Evolutionary conservation across 2,797 vertebrate genomes (phyloP).

Genomic region (Alca torda): DNA sequence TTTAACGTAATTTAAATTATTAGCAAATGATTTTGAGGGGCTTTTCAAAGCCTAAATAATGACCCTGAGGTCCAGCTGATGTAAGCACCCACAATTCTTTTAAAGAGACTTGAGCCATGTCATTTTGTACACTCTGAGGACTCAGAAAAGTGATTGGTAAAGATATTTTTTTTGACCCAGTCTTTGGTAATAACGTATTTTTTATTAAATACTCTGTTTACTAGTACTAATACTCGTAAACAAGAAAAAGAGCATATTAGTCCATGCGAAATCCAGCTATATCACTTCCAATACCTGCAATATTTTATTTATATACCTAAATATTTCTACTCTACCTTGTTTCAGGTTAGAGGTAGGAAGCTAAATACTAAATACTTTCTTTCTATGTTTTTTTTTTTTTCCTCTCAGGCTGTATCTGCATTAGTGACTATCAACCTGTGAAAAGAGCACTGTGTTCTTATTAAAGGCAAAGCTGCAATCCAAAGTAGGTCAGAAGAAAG

Average conservation of each 20-base stretch:
- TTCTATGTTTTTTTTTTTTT: not conserved
- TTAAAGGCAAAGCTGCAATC: constrained; percentile 19
- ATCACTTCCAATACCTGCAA: not conserved
- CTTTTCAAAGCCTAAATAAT: not conserved
- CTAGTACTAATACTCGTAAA: not conserved
- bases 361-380: not conserved
- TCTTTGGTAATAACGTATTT: not conserved
- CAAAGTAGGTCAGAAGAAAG: constrained; percentile 56
- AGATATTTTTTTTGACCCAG: not conserved
- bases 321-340: not conserved
- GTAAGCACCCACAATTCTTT: not conserved
- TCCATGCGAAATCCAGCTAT: not conserved
- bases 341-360: not conserved
- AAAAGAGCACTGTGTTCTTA: constrained; percentile 22
- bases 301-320: not conserved
- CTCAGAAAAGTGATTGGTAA: not conserved
- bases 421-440: not conserved
- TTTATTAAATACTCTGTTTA: not conserved
- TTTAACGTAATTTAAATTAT: not conserved
- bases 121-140: fast-evolving
- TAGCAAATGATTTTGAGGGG: not conserved
- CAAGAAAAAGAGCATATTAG: not conserved
- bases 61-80: not conserved
- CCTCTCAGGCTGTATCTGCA: not conserved
- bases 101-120: not conserved